phyloP scores from a whole-genome alignment of 2,797 vertebrate species.

The Kryptolebias ocellatus region DNA sequence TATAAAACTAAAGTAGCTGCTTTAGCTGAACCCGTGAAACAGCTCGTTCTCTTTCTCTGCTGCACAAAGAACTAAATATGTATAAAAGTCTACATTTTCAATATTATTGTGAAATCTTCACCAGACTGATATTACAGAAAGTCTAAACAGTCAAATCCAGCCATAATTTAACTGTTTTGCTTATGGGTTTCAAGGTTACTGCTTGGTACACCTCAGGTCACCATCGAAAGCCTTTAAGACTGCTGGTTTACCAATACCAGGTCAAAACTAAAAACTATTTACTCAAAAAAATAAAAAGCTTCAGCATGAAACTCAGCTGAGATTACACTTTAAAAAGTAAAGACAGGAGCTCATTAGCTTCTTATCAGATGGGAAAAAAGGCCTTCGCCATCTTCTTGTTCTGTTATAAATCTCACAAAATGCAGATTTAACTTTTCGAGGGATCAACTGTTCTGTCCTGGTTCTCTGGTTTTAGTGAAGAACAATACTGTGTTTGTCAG shows the following conservation, averaged over 20 bases:
- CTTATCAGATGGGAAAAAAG: background rate
- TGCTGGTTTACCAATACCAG: slow-evolving; percentile 21
- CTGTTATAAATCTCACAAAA: background rate
- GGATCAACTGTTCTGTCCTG: background rate
- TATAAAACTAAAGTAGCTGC: slow-evolving; percentile 6
- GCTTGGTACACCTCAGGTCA: slow-evolving; percentile 12
- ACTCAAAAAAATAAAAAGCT: slow-evolving; percentile 13
- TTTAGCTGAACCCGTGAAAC: slow-evolving; percentile 2
- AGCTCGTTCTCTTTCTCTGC: background rate
- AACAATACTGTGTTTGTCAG: background rate
- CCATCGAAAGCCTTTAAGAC: slow-evolving; percentile 16
- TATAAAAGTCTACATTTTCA: slow-evolving; percentile 6
- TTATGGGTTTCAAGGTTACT: too few relatives aligned
- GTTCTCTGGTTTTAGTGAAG: background rate
- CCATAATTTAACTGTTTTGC: too few relatives aligned
- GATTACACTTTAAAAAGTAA: background rate
- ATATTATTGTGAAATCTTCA: background rate
- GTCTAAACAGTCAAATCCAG: background rate
- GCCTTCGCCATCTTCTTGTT: background rate
- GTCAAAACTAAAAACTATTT: slow-evolving; percentile 32
- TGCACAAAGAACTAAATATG: background rate
- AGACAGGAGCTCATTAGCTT: background rate
- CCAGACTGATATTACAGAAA: slow-evolving; percentile 3
- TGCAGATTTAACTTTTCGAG: background rate
- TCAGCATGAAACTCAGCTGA: slow-evolving; percentile 6